Conservation (phyloP, 2,888 invertebrate genomes). For the Auanema freiburgensis region DNA sequence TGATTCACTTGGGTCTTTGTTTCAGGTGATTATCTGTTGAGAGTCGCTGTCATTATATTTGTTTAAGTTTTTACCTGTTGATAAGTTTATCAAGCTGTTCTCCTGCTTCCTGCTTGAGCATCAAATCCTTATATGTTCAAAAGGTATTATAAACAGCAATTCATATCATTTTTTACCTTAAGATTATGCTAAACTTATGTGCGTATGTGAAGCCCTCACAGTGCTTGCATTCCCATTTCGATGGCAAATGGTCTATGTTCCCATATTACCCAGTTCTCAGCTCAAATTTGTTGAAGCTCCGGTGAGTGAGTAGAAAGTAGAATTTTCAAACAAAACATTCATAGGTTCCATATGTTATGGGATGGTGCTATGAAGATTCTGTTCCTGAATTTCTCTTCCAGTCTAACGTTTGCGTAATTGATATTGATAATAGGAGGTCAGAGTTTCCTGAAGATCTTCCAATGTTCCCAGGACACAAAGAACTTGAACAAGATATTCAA, state of each 20-base stretch:
- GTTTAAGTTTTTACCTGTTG: constrained; percentile 80
- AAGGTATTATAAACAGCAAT: constrained; percentile 71
- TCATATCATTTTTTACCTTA: not conserved
- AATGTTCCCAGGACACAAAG: constrained; percentile 80
- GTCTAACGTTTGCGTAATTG: constrained; percentile 90
- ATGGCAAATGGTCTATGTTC: constrained; percentile 99
- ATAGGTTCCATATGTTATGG: constrained; percentile 94
- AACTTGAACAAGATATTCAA: constrained; percentile 38
- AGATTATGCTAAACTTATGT: constrained; percentile 80
- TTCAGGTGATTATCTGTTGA: constrained; percentile 66
- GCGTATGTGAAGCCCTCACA: constrained; percentile 90
- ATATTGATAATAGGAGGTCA: constrained; percentile 88
- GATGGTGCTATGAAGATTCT: constrained; percentile 70
- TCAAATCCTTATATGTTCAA: constrained; percentile 89
- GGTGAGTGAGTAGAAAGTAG: constrained; percentile 7
- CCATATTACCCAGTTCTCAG: constrained; percentile 83
- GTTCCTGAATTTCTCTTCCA: constrained; percentile 60
- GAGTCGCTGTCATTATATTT: not conserved
- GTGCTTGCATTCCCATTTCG: constrained; percentile 88
- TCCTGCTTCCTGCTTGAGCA: constrained; percentile 93
- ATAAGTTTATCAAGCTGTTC: constrained; percentile 87
- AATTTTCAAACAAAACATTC: not conserved
- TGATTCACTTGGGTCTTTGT: constrained; percentile 84
- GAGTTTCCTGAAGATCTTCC: constrained; percentile 94
- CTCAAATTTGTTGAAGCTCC: constrained; percentile 95